A percentile compares a stretch with the other conserved stretches of the same genome.
Conservation (phyloP, 2,888 invertebrate genomes). For the Agelastica alni region DNA sequence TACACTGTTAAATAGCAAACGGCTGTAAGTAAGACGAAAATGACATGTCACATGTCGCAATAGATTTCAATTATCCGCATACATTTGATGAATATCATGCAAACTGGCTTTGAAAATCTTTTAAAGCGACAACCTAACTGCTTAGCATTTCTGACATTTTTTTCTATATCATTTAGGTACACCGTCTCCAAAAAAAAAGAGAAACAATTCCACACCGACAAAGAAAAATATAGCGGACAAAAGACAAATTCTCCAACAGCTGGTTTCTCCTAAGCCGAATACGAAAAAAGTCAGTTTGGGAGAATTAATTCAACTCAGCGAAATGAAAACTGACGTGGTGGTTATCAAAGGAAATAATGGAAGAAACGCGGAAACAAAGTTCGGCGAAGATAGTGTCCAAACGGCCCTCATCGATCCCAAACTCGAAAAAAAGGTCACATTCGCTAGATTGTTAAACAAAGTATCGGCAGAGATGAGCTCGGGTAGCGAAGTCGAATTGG, state of each 20-base stretch:
- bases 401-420: conserved; percentile 68
- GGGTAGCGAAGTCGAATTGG: conserved; percentile 69
- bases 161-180: conserved; percentile 61
- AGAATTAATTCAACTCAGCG: conserved; percentile 75
- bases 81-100: no score
- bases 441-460: conserved; percentile 73
- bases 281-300: conserved; percentile 70
- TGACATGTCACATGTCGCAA: no score
- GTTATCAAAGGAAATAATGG: conserved; percentile 46
- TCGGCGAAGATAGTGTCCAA: conserved; percentile 59
- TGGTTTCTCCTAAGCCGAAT: conserved; percentile 70
- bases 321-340: conserved; percentile 56
- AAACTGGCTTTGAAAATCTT: no score
- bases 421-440: conserved; percentile 78
- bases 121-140: background rate
- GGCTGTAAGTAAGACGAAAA: no score
- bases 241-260: conserved; percentile 77
- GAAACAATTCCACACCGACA: conserved; percentile 78
- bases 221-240: conserved; percentile 76
- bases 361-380: conserved; percentile 64
- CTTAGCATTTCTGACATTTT: no score
- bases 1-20: no score
- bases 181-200: conserved; percentile 77
- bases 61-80: no score
- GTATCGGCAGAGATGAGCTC: conserved; percentile 76